Percentiles rank a stretch among this genome's conserved stretches.
These are phyloP conservation scores for Xiphydria camelus DNA, from an alignment of 2,888 invertebrate species.

Conservation along the genomic window DNA sequence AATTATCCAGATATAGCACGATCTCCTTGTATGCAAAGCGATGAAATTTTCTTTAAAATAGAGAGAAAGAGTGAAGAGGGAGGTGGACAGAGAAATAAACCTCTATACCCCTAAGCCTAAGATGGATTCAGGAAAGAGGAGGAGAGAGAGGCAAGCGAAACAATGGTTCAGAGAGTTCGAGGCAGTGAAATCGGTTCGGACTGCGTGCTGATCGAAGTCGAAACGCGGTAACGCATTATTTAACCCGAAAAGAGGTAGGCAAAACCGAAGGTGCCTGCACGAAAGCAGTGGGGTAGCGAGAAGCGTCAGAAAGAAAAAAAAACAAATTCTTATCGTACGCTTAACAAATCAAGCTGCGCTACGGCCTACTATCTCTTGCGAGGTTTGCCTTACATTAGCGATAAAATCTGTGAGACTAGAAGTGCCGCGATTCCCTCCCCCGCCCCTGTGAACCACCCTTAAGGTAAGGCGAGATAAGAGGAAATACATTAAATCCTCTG, in stretches of 20 bases:
- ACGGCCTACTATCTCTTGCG: slow-evolving; percentile 38
- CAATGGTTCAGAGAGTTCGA: too few species aligned
- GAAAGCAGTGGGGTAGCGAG: neutral
- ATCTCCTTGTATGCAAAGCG: too few species aligned
- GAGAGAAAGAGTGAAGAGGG: too few species aligned
- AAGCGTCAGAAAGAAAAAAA: slow-evolving; percentile 13
- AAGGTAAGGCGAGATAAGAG: slow-evolving; percentile 37
- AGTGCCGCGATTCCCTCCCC: slow-evolving; percentile 37
- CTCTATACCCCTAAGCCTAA: too few species aligned
- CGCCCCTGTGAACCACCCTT: slow-evolving; percentile 35
- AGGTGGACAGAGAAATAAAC: too few species aligned
- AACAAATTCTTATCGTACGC: slow-evolving; percentile 39
- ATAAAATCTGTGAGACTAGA: slow-evolving; percentile 43
- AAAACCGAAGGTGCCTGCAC: neutral
- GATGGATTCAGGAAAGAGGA: too few species aligned
- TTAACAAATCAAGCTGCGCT: slow-evolving; percentile 42
- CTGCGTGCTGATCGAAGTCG: neutral
- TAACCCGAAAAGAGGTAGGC: neutral
- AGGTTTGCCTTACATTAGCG: slow-evolving; percentile 27
- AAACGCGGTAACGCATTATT: too few species aligned
- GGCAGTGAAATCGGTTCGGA: too few species aligned
- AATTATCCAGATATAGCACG: too few species aligned
- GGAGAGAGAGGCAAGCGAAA: too few species aligned
- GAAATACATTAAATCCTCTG: slow-evolving; percentile 41
- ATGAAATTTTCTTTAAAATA: too few species aligned